Conservation (phyloP, 2,797 vertebrate species). For the Schizopygopsis pylzovi region DNA sequence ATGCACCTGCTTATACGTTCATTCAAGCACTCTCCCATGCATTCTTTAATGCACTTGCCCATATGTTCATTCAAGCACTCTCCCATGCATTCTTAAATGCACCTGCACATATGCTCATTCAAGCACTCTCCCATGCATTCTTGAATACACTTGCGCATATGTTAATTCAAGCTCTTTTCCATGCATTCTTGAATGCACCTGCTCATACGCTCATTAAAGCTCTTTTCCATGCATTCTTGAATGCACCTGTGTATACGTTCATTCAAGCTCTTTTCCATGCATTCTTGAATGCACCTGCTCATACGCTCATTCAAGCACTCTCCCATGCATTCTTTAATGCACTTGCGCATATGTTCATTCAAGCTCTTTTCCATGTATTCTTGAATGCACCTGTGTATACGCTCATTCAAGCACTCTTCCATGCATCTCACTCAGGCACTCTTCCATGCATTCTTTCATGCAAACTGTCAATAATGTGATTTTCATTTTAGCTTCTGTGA, state of each 20-base stretch:
- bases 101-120: background rate
- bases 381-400: too few species aligned
- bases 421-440: background rate
- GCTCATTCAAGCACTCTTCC: too few species aligned
- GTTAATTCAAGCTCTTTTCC: background rate
- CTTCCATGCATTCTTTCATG: background rate
- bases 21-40: too few species aligned
- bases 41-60: too few species aligned
- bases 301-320: background rate
- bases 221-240: background rate
- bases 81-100: too few species aligned
- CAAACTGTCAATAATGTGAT: background rate
- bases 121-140: background rate
- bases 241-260: too few species aligned
- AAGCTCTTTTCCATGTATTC: too few species aligned
- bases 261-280: too few species aligned
- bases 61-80: too few species aligned
- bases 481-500: background rate
- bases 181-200: background rate
- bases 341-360: too few species aligned
- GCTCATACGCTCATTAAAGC: background rate
- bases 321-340: background rate
- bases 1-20: too few species aligned
- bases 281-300: too few species aligned
- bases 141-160: background rate